Conservation (phyloP, 2,888 invertebrate genomes). For the Pollenia angustigena region DNA sequence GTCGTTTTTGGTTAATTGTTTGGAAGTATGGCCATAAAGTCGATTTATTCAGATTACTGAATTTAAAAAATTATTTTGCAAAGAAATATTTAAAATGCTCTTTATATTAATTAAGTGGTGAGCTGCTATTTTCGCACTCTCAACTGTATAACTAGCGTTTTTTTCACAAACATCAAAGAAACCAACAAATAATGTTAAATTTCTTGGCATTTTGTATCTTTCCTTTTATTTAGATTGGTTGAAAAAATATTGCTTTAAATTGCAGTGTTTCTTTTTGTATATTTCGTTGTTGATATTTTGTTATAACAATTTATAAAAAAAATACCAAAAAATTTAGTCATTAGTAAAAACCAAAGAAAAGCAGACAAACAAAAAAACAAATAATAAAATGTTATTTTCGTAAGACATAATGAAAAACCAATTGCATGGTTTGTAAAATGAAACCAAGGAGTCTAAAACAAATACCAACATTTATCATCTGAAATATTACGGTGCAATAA, state of each 20-base stretch:
- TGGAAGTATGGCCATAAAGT: no score
- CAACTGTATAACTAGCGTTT: neutral
- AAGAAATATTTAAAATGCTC: no score
- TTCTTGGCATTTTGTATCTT: slow-evolving; percentile 40
- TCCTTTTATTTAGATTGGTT: slow-evolving; percentile 20
- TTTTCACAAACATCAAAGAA: slow-evolving; percentile 44
- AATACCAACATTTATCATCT: slow-evolving; percentile 67
- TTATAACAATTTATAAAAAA: slow-evolving; percentile 29
- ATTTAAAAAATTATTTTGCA: no score
- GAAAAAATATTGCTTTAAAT: slow-evolving; percentile 51
- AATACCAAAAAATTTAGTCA: slow-evolving; percentile 21
- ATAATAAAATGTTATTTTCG: slow-evolving; percentile 48
- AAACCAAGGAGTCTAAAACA: slow-evolving; percentile 35
- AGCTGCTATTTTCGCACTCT: neutral
- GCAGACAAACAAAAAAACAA: slow-evolving; percentile 35
- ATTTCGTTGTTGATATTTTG: slow-evolving; percentile 9
- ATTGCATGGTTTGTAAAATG: slow-evolving; percentile 73
- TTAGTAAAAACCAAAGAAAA: slow-evolving; percentile 48
- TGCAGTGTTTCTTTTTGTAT: slow-evolving; percentile 51
- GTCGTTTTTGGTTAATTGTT: no score
- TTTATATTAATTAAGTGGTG: neutral
- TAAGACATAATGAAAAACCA: slow-evolving; percentile 73
- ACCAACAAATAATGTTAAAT: slow-evolving; percentile 57
- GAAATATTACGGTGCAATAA: slow-evolving; percentile 11
- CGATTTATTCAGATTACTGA: no score